These are phyloP conservation scores for Ptilorrhoa leucosticta DNA, from an alignment of 2,113 vertebrate genomes.

Conservation along the genomic window DNA sequence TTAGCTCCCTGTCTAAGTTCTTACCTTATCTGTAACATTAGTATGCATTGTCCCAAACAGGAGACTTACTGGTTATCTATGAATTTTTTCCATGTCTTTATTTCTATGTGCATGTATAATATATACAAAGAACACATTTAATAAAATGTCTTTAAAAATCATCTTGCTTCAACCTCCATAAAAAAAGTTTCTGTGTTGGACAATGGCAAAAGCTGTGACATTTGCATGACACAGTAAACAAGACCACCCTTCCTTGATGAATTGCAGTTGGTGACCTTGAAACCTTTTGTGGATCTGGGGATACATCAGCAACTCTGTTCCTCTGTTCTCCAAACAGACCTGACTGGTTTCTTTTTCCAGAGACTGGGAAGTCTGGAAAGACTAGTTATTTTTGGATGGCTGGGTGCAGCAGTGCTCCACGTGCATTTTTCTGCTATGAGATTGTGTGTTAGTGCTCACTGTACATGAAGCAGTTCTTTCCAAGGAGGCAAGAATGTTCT, in stretches of 20 bases:
- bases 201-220: neutral
- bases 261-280: neutral
- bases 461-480: neutral
- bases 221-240: neutral
- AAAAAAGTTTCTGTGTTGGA: neutral
- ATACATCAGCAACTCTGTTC: neutral
- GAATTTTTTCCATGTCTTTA: neutral
- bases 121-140: neutral
- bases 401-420: neutral
- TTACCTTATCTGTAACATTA: neutral
- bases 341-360: neutral
- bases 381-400: neutral
- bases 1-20: neutral
- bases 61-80: neutral
- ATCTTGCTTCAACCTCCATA: neutral
- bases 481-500: neutral
- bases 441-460: neutral
- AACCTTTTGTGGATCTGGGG: neutral
- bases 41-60: neutral
- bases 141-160: neutral
- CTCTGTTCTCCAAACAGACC: neutral
- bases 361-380: neutral
- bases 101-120: neutral
- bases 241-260: neutral
- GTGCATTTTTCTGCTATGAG: neutral